These are phyloP conservation scores for Gulo gulo DNA, from an alignment of 2,113 vertebrate species.

Conservation along the genomic window DNA sequence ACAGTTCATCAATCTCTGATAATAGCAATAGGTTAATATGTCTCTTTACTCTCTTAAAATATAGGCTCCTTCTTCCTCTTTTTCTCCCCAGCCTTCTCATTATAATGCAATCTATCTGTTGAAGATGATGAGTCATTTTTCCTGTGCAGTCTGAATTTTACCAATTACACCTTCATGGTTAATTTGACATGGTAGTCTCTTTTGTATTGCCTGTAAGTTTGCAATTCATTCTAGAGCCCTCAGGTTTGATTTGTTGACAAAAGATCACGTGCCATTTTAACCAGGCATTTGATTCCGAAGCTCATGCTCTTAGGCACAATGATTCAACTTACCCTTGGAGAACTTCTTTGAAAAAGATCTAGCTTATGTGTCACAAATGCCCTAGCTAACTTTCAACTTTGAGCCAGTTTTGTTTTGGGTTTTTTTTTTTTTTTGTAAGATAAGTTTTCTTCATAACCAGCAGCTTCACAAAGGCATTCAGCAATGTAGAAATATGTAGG, in stretches of 20 bases:
- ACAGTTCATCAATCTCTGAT: not conserved
- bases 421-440: not conserved
- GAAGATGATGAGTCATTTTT: slow-evolving; percentile 9
- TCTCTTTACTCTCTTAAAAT: slow-evolving; percentile 1
- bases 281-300: not conserved
- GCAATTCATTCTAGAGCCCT: not conserved
- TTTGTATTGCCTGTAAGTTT: not conserved
- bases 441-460: not conserved
- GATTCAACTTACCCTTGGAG: not conserved
- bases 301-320: not conserved
- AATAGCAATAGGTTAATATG: not conserved
- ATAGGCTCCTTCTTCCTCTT: not conserved
- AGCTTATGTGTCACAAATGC: not conserved
- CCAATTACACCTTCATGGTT: not conserved
- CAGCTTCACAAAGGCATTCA: not conserved
- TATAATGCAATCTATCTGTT: not conserved
- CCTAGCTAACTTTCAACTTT: not conserved
- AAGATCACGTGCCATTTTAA: not conserved
- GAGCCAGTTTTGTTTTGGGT: too few species aligned
- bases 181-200: not conserved
- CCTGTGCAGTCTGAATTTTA: not conserved
- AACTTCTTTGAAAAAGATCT: not conserved
- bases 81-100: not conserved
- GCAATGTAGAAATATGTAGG: not conserved
- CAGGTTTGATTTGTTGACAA: not conserved